Base-by-base conservation (phyloP, 2,797 vertebrate species). In the Pseudochaenichthys georgianus region DNA sequence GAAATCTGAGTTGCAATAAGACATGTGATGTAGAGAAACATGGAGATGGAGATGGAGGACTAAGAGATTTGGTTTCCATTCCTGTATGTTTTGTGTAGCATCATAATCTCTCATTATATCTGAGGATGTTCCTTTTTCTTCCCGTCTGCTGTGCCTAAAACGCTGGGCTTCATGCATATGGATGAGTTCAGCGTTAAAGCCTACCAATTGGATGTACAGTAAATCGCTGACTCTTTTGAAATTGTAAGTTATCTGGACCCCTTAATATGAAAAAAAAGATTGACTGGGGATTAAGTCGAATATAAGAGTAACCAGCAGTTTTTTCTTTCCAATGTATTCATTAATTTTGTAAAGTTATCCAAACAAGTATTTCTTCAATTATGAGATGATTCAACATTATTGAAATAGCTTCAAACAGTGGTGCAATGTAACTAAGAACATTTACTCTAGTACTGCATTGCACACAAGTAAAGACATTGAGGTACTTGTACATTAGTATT, bases 151-250 rank as follows among this genome's bases (percentile, higher is more conserved):
- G 23, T 70, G 71, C 5, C 16, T 48, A 31, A 67, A 65, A 51
- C 11, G 17, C 12, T 60, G 8, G 51, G 3, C 17, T 17, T 48
- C 21, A 71, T 75, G 41, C 10, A 51, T 67, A 57, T 73, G 57
- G 34, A 67, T 68, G 41, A 41, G 19, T 52, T 67, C 31, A 62
- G 51, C 67, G n/a, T 67, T 62, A n/a, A 71, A 61, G 50, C 34
- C 28, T 4, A 13, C 28, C 42, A 34, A 59, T 41, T 54, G 55
- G 31, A 54, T 31, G n/a, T 7, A 12, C 13, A 28, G 60, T 17
- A 60, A 53, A 42, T 47, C 47, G 61, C 28, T 70, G 38, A 70
- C 38, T 76, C 23, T 43, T 62, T 23, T 64, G 16, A 43, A 75
- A 55, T 23, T 9, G 3, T 48, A 46, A 13, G 59, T 17, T 60